Evolutionary conservation across 2,113 vertebrate genomes (phyloP), one percentile per base, ranked within the genome.

Genomic region (Furnarius figulus): DNA sequence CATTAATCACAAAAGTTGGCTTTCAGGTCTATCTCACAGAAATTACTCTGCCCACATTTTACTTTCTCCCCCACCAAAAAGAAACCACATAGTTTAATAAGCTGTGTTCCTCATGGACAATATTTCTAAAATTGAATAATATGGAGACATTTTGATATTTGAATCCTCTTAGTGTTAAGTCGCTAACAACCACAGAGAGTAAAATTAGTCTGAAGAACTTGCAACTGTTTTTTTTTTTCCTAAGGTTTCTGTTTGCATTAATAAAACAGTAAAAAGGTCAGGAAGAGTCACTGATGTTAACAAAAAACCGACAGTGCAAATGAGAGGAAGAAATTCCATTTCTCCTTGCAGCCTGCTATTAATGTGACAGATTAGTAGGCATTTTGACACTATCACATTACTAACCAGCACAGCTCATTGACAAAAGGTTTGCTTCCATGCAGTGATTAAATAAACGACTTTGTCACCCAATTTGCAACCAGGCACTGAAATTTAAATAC

Each of bases 1-100:
- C 93, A 97, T 97, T 98, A 96, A 95, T 97, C 97, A 97, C 85
- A 86, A 68, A 98, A 97, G 75, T 96, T 98, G 87, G 58, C 91
- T 97, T 96, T 97, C 20, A 66, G 80, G 77, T 92, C 90, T 93
- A 67, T 94, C 89, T 88, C 93, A 50, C 25, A 95, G 79, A 89
- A 95, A 81, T 96, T 67, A 59, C 59, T 71, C 83, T 79, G 52
- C 62, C 91, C 59, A 83, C 42, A 81, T 83, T 75, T 94, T 91
- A 79, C 62, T 92, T 91, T 70, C 70, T 90, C 33, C 12, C 25
- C 55, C 53, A 80, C 66, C 77, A 81, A 78, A 95, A 91, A 68
- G 24, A 74, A 82, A 71, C 24, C 39, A 44, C 56, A n/a, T 22
- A 3, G 50, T 84, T 93, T 66, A 80, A 74, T 78, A 72, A 85